Evolutionary conservation across 2,113 vertebrate genomes (phyloP), one percentile per base, ranked within the genome.

Genomic region (Lonchura striata): DNA sequence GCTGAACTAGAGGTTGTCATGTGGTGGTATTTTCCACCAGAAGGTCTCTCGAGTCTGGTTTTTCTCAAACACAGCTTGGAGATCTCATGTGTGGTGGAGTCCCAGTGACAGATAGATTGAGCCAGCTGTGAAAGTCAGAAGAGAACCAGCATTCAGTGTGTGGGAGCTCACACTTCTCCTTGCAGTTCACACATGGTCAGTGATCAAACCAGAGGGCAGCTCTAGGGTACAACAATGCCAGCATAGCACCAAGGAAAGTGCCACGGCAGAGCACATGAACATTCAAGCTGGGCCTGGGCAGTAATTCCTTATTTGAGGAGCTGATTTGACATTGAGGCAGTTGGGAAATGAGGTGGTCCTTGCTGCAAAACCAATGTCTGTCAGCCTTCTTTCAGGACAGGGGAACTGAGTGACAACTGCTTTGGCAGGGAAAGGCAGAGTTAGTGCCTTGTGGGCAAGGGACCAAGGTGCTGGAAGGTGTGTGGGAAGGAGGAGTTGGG

Each of bases 91-190:
- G 21, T 6, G 3, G 10, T 41, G 44, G 23, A 65, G 54, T 50
- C 16, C 15, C 21, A 5, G 2, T 3, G 60, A 9, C 9, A 61
- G 49, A 2, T 0, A 19, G 31, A 11, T 64, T 56, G 25, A 79
- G 17, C n/a, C 66, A 44, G 15, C 41, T 61, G 12, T 33, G 47
- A 50, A 72, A 66, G 15, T n/a, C 54, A 46, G 77, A 78, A 37
- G 33, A 39, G 31, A 5, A 27, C 3, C 33, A 46, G 37, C 0
- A 3, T 46, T n/a, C 54, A 15, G 11, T 7, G 24, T 65, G 15
- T 46, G 47, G n/a, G 65, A 82, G 4, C 9, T 79, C 35, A 35
- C 3, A 4, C 18, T 71, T 68, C 56, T 47, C 44, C 12, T 52
- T 86, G 46, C 13, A 49, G 20, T 33, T 83, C 69, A 81, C 42